Percentiles rank a stretch among this genome's conserved stretches.
These are phyloP conservation scores for Rhyacophila brunnea DNA, from an alignment of 1,140 invertebrate genomes.

Conservation along the genomic window DNA sequence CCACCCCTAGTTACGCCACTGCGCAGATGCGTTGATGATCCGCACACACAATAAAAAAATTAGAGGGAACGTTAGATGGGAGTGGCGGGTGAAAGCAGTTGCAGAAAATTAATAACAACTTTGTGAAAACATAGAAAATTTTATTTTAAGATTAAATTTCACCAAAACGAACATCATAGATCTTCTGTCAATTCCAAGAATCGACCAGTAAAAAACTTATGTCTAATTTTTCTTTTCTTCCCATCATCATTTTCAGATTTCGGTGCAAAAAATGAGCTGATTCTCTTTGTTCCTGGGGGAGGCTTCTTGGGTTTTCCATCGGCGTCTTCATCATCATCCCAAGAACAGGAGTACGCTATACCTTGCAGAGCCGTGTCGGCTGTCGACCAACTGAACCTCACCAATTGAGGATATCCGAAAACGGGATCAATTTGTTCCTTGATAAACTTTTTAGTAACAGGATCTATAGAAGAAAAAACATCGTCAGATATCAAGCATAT, in stretches of 20 bases:
- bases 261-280: constrained; percentile 60
- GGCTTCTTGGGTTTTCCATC: constrained; percentile 47
- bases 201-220: constrained; percentile 60
- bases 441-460: constrained; percentile 92
- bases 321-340: constrained; percentile 71
- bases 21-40: no score
- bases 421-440: constrained; percentile 78
- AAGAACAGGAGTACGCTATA: constrained; percentile 62
- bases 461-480: no score
- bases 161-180: constrained; percentile 47
- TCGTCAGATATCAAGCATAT: no score
- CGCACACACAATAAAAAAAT: no score
- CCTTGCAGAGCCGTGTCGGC: constrained; percentile 78
- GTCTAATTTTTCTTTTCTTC: constrained; percentile 48
- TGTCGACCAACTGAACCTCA: constrained; percentile 98
- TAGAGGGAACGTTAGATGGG: no score
- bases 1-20: no score
- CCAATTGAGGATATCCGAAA: constrained; percentile 95
- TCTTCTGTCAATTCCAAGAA: constrained; percentile 47
- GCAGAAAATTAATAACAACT: no score
- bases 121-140: no score
- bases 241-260: constrained; percentile 40
- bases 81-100: no score
- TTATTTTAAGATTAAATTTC: no score
- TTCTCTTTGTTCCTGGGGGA: constrained; percentile 45